Evolutionary conservation across 2,113 vertebrate genomes (phyloP).

Genomic region (Eclectus roratus): DNA sequence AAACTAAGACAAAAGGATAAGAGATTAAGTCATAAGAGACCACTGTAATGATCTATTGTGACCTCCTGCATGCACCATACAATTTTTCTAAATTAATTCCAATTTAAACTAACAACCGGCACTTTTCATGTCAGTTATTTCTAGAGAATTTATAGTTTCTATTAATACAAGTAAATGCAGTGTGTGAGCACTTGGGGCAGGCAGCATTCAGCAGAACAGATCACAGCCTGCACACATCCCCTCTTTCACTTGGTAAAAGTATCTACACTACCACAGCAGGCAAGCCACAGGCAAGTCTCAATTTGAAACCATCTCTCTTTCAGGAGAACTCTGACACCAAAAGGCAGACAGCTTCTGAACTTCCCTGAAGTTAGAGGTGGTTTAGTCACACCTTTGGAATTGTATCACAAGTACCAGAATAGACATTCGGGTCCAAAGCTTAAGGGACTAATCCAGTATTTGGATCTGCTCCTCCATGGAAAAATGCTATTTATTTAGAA

Average conservation of each 20-base stretch:
- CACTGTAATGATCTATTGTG: not conserved
- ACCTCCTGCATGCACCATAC: not conserved
- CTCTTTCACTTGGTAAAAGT: not conserved
- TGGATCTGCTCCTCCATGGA: not conserved
- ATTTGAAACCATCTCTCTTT: not conserved
- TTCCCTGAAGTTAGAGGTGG: not conserved
- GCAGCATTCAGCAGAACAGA: not conserved
- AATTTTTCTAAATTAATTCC: not conserved
- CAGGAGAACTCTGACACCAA: not conserved
- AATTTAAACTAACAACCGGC: not conserved
- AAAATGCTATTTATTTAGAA: not conserved
- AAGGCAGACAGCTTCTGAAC: not conserved
- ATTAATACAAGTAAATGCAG: not conserved
- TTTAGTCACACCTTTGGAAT: not conserved
- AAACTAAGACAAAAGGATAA: not conserved
- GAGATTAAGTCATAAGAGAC: not conserved
- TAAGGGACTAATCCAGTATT: not conserved
- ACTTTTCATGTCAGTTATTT: not conserved
- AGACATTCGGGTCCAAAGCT: not conserved
- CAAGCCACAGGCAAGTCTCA: not conserved
- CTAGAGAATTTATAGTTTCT: not conserved
- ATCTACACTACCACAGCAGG: not conserved
- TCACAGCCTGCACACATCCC: not conserved
- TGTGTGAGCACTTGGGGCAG: not conserved
- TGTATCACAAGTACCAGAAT: fast-evolving